Evolutionary conservation across 1,140 invertebrate species (phyloP).

Genomic region (Maniola jurtina): DNA sequence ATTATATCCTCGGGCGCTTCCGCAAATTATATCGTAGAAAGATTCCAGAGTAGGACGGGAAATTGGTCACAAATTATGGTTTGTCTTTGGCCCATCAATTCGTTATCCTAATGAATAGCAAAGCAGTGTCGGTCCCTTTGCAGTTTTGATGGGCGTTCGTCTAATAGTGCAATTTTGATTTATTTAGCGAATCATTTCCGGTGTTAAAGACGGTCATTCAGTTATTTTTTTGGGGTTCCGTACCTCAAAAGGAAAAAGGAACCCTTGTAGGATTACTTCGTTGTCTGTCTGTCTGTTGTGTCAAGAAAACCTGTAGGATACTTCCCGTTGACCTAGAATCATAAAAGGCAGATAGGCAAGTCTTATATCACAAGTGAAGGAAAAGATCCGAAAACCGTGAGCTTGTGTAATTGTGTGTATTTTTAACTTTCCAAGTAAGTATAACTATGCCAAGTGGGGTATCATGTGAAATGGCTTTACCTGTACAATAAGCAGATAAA

Average conservation of each 20-base stretch:
- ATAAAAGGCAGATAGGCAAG: too few relatives aligned
- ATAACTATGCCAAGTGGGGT: too few relatives aligned
- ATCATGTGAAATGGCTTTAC: too few relatives aligned
- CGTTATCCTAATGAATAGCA: conserved; percentile 42
- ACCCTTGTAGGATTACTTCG: too few relatives aligned
- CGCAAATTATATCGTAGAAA: conserved; percentile 20
- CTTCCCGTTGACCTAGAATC: too few relatives aligned
- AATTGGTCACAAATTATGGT: conserved; percentile 18
- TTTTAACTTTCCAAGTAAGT: too few relatives aligned
- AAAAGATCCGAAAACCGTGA: too few relatives aligned
- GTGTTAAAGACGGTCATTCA: conserved; percentile 45
- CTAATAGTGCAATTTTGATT: conserved; percentile 74
- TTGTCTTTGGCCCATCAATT: conserved; percentile 6
- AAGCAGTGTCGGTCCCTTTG: conserved; percentile 47
- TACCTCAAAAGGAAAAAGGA: neutral
- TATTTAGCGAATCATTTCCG: conserved; percentile 69
- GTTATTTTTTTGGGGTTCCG: conserved; percentile 22
- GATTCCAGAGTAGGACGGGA: conserved; percentile 5
- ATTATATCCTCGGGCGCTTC: conserved; percentile 18
- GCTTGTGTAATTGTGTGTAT: too few relatives aligned
- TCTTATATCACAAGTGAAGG: too few relatives aligned
- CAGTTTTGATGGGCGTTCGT: conserved; percentile 24
- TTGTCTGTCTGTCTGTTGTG: too few relatives aligned
- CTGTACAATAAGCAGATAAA: too few relatives aligned
- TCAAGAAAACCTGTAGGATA: too few relatives aligned